Percentiles rank a stretch among this genome's conserved stretches.
Conservation (phyloP, 2,797 vertebrate species). For the Australoheros facetus region DNA sequence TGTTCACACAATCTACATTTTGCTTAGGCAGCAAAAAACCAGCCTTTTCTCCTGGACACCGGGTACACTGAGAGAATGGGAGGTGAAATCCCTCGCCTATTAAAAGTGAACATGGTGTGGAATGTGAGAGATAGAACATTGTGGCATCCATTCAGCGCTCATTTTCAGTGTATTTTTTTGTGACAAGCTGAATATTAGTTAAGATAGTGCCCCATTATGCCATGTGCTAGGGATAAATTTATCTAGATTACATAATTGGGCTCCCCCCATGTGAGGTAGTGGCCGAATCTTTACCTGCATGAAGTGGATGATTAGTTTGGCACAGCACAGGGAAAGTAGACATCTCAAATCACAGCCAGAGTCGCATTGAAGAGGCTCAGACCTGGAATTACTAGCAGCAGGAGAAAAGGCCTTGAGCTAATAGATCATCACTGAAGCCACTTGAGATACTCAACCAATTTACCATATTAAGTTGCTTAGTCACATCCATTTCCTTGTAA, state of each 20-base stretch:
- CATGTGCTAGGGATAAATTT: conserved; percentile 35
- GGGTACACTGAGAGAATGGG: conserved; percentile 51
- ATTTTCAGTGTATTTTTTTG: conserved; percentile 29
- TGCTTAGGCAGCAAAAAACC: conserved; percentile 77
- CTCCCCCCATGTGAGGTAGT: conserved; percentile 35
- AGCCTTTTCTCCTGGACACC: conserved; percentile 65
- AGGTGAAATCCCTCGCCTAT: conserved; percentile 70
- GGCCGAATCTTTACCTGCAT: conserved; percentile 58
- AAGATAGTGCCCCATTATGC: conserved; percentile 38
- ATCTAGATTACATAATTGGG: conserved; percentile 63
- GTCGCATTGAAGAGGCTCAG: conserved; percentile 56
- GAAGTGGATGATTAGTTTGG: conserved; percentile 62
- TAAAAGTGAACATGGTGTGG: conserved; percentile 61
- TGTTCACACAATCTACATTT: conserved; percentile 78
- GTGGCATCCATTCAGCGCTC: conserved; percentile 29
- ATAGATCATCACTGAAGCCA: conserved; percentile 70
- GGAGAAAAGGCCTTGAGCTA: conserved; percentile 70
- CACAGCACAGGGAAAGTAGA: conserved; percentile 33
- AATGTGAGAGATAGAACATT: conserved; percentile 31
- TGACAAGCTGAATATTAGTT: conserved; percentile 46
- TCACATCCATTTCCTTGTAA: conserved; percentile 87
- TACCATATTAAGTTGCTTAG: conserved; percentile 90
- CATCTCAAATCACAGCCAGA: conserved; percentile 51
- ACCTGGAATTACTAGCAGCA: conserved; percentile 59
- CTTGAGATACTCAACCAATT: conserved; percentile 81